Evolutionary conservation across 2,888 invertebrate species (phyloP).

Genomic region (Drosophila longiperda): DNA sequence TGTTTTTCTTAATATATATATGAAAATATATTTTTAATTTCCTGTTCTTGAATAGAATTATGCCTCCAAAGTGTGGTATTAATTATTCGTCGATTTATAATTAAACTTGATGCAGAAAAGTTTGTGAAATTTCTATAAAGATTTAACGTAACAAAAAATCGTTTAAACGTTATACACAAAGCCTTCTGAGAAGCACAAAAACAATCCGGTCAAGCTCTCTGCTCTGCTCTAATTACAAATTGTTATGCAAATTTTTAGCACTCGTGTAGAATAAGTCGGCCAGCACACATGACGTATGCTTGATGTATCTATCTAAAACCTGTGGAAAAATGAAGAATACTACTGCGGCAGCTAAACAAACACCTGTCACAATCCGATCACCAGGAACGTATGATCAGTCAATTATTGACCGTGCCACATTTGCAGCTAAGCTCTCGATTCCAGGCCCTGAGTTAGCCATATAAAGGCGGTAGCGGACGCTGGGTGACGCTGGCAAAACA

Average conservation of each 20-base stretch:
- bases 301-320: constrained; percentile 13
- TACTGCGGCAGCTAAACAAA: constrained; percentile 3
- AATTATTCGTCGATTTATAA: constrained; percentile 15
- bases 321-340: neutral
- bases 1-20: neutral
- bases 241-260: constrained; percentile 27
- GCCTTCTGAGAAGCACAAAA: constrained; percentile 18
- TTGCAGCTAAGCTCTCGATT: constrained; percentile 7
- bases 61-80: constrained; percentile 14
- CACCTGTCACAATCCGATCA: constrained; percentile 26
- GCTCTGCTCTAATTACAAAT: constrained; percentile 36
- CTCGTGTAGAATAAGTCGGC: neutral
- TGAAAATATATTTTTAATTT: neutral
- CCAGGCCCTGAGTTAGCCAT: constrained; percentile 14
- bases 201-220: neutral
- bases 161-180: constrained; percentile 28
- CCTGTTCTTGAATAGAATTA: constrained; percentile 32
- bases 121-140: constrained; percentile 17
- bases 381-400: constrained; percentile 32
- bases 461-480: constrained; percentile 6
- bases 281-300: constrained; percentile 39
- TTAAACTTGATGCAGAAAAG: constrained; percentile 26
- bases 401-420: constrained; percentile 33
- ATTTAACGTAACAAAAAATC: neutral
- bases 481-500: constrained; percentile 9